Conservation (phyloP, 2,797 vertebrate species). For the Lepilemur ruficaudatus region DNA sequence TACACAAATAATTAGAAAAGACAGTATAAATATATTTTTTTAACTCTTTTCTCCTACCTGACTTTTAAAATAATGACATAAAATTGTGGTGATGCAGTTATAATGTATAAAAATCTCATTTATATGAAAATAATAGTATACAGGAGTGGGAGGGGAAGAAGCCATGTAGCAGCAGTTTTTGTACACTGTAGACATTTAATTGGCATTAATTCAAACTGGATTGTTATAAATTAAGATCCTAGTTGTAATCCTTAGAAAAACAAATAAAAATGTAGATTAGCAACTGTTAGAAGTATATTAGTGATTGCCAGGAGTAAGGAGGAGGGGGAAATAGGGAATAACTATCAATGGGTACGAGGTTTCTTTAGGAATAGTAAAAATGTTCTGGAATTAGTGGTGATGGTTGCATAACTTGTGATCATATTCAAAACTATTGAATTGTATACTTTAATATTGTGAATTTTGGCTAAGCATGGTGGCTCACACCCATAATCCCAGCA, state of each 20-base stretch:
- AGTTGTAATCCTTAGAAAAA: neutral
- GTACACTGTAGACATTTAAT: neutral
- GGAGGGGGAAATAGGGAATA: neutral
- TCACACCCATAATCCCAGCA: too few species aligned
- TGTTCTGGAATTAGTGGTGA: neutral
- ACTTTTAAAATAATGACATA: neutral
- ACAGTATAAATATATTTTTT: neutral
- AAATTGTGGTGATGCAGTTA: neutral
- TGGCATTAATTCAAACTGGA: neutral
- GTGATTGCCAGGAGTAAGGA: neutral
- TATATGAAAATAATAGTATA: neutral
- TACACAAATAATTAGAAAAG: neutral
- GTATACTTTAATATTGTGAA: neutral
- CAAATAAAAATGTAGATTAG: neutral
- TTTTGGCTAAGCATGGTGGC: too few species aligned
- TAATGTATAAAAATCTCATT: neutral
- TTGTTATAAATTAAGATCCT: neutral
- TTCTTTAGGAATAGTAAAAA: neutral
- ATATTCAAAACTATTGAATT: neutral
- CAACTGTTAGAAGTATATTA: neutral
- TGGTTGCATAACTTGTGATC: neutral
- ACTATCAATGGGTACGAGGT: neutral
- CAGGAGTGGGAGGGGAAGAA: neutral
- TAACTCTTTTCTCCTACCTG: neutral
- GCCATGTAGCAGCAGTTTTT: neutral